Evolutionary conservation across 2,797 vertebrate genomes (phyloP).

Genomic region (Simalia tracyae): DNA sequence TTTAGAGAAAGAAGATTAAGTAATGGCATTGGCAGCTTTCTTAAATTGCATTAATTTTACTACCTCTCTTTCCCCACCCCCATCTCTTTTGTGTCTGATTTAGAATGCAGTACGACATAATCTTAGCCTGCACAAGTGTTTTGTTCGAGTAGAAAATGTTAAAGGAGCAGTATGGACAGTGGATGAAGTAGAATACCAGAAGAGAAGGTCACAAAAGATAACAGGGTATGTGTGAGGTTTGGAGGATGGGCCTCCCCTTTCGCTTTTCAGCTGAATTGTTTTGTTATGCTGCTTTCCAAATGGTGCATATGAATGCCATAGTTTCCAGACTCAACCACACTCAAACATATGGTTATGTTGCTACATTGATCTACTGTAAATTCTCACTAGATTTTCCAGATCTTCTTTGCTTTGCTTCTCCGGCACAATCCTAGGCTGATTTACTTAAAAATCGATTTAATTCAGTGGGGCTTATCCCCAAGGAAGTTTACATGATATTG

Average conservation of each 20-base stretch:
- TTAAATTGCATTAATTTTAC: slow-evolving; percentile 75
- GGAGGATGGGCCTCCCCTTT: neutral
- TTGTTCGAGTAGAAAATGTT: slow-evolving; percentile 99
- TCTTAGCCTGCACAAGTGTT: slow-evolving; percentile 99
- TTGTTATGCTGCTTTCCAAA: slow-evolving; percentile 61
- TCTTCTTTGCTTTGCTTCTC: slow-evolving; percentile 14
- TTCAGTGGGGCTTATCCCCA: neutral
- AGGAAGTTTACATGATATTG: slow-evolving; percentile 31
- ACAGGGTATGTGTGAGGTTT: slow-evolving; percentile 85
- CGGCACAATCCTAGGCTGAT: neutral
- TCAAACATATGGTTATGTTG: neutral
- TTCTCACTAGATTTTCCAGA: slow-evolving; percentile 50
- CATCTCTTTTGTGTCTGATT: slow-evolving; percentile 68
- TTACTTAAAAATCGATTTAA: neutral
- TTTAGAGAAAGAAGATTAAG: slow-evolving; percentile 75
- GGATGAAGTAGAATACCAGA: slow-evolving; percentile 98
- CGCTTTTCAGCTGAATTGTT: slow-evolving; percentile 67
- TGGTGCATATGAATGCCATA: slow-evolving; percentile 60
- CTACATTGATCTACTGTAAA: slow-evolving; percentile 63
- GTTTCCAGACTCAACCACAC: slow-evolving; percentile 4
- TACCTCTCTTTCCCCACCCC: slow-evolving; percentile 57
- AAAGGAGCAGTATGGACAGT: slow-evolving; percentile 99
- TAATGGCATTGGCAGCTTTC: slow-evolving; percentile 65
- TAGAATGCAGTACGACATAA: slow-evolving; percentile 99
- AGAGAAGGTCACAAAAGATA: slow-evolving; percentile 99